A percentile compares a stretch with the other conserved stretches of the same genome.
Conservation (phyloP, 2,888 invertebrate species). For the Cataglyphis albicans region DNA sequence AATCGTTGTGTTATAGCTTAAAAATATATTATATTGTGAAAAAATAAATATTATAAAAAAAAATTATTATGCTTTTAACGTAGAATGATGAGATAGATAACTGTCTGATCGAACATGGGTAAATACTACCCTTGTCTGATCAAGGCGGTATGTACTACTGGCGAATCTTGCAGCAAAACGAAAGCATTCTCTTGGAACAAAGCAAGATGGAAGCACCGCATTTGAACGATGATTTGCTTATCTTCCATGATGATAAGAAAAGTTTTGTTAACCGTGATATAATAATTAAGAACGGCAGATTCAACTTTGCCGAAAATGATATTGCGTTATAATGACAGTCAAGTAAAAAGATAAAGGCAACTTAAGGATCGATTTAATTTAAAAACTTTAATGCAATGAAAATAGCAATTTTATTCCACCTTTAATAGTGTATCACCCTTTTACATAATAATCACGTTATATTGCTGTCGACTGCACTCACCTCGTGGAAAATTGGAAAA, state of each 20-base stretch:
- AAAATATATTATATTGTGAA: neutral
- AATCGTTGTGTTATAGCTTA: neutral
- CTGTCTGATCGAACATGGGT: slow-evolving; percentile 64
- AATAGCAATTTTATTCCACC: slow-evolving; percentile 28
- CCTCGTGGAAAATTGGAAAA: slow-evolving; percentile 38
- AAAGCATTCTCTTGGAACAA: slow-evolving; percentile 2
- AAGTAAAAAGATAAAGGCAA: slow-evolving; percentile 13
- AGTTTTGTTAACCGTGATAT: neutral
- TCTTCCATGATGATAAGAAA: neutral
- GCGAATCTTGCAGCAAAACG: neutral
- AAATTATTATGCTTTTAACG: neutral
- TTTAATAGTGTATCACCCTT: slow-evolving; percentile 28
- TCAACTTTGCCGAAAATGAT: neutral
- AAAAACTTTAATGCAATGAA: neutral
- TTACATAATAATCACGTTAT: slow-evolving; percentile 41
- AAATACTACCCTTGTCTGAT: slow-evolving; percentile 55
- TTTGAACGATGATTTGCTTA: neutral
- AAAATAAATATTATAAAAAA: neutral
- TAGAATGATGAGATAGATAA: slow-evolving; percentile 43
- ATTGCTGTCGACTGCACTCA: slow-evolving; percentile 37
- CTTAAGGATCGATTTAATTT: slow-evolving; percentile 2
- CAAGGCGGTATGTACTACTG: slow-evolving; percentile 52
- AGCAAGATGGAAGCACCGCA: slow-evolving; percentile 63
- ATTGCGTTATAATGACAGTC: neutral
- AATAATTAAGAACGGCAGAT: neutral